Evolutionary conservation across 2,888 invertebrate species (phyloP), one percentile per base, ranked within the genome.

Genomic region (Aphodius sticticus): DNA sequence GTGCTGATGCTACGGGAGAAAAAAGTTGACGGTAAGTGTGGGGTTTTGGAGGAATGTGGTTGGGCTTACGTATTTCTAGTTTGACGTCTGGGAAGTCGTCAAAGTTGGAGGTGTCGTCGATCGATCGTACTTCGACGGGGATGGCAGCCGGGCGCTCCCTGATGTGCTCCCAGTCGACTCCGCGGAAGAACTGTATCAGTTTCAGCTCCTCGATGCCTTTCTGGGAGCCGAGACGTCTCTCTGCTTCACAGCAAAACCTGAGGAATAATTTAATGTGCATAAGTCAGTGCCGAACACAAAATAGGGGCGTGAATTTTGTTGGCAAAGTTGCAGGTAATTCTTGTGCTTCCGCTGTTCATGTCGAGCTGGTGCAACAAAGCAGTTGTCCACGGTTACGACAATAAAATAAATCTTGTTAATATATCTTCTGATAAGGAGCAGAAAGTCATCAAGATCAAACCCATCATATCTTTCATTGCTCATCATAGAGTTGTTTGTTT

Each of bases 51-150:
- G 37, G 36, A 12, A 38, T 6, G 69, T 26, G 26, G 26, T 26
- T 26, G 1, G 26, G 26, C 97, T 94, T 93, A 98, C 98, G 98
- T 91, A 99, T 98, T 92, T 98, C 97, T 84, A 99, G 93, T 89
- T 99, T 99, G 86, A 98, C 98, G 90, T 99, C 99, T 6, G 99
- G 99, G 92, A 99, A 99, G 87, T 99, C 99, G 91, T 99, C 99
- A 90, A 99, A 99, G 91, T 99, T 99, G 84, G 99, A 99, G 71
- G 99, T 99, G 90, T 99, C 99, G 89, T 99, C 99, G 86, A 99
- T 99, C 84, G 99, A 98, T 89, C 96, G 96, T 81, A 99, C 98
- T 88, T 98, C 97, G 35, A 99, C 98, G 76, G 97, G 95, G 90
- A 99, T 99, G 86, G 99, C 99, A 81, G 99, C 98, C 77, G 99